phyloP scores from a whole-genome alignment of 2,113 vertebrate genomes.

The Amphilophus citrinellus region DNA sequence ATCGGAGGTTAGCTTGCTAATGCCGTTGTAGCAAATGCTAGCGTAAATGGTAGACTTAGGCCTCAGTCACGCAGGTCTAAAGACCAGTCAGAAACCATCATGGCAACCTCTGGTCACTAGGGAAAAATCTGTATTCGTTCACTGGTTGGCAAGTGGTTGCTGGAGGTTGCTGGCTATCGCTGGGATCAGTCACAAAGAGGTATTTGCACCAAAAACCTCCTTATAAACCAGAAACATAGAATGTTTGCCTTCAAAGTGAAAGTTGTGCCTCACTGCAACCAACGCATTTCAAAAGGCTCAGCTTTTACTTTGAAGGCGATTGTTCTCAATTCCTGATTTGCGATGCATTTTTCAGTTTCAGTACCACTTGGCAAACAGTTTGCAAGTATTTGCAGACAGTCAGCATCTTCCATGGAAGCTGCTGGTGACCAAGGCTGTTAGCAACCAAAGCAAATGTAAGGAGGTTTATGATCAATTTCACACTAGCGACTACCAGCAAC shows the following conservation, averaged over 20 bases:
- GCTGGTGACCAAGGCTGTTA: neutral
- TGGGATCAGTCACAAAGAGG: neutral
- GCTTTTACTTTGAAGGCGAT: neutral
- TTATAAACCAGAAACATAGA: neutral
- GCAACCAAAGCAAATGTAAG: neutral
- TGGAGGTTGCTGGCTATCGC: neutral
- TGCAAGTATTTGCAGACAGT: neutral
- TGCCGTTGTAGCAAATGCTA: slow-evolving; percentile 27
- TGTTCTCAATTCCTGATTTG: neutral
- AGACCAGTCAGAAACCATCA: neutral
- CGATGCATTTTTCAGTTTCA: no score
- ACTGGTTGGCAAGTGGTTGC: neutral
- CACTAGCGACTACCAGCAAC: neutral
- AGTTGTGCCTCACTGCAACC: neutral
- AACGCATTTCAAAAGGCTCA: neutral
- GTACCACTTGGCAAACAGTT: neutral
- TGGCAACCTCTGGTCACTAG: neutral
- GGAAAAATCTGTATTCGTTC: neutral
- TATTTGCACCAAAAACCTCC: neutral
- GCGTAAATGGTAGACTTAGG: slow-evolving; percentile 34
- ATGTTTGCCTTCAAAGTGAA: neutral
- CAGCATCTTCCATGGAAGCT: neutral
- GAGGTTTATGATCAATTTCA: neutral
- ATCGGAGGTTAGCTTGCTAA: slow-evolving; percentile 6
- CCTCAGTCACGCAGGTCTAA: neutral